phyloP scores from a whole-genome alignment of 2,797 vertebrate species.

The Acestrorhynchus altus region DNA sequence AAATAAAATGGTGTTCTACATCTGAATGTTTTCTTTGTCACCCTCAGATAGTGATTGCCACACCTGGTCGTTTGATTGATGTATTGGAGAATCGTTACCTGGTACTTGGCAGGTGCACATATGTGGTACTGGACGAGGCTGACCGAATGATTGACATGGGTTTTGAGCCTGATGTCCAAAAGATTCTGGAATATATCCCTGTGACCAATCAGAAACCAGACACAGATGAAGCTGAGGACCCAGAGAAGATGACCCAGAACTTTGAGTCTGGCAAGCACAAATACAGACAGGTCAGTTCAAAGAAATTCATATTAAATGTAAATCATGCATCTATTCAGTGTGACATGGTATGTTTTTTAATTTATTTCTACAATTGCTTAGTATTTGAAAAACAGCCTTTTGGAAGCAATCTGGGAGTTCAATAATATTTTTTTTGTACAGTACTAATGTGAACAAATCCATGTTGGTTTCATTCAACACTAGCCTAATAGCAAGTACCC shows the following conservation, averaged over 20 bases:
- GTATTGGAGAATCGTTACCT: slow-evolving; percentile 97
- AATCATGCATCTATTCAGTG: too few species aligned
- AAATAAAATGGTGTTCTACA: too few species aligned
- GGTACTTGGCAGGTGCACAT: slow-evolving; percentile 96
- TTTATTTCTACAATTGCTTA: too few species aligned
- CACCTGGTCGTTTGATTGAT: slow-evolving; percentile 94
- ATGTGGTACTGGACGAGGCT: slow-evolving; percentile 95
- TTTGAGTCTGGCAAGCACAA: slow-evolving; percentile 98
- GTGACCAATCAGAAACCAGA: slow-evolving; percentile 98
- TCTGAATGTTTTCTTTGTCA: neutral
- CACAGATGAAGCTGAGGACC: slow-evolving; percentile 96
- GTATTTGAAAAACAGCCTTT: too few species aligned
- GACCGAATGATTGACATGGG: slow-evolving; percentile 99
- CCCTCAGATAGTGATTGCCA: slow-evolving; percentile 93
- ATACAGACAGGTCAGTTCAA: slow-evolving; percentile 89
- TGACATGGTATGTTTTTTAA: too few species aligned
- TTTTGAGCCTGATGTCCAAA: slow-evolving; percentile 97
- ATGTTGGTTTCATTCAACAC: too few species aligned
- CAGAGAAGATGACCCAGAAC: slow-evolving; percentile 96
- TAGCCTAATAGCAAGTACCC: too few species aligned
- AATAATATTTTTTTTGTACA: too few species aligned
- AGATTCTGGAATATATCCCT: slow-evolving; percentile 98
- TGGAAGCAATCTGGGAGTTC: too few species aligned
- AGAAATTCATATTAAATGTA: too few species aligned
- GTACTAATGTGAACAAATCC: too few species aligned